A percentile compares a stretch with the other conserved stretches of the same genome.
phyloP scores from a whole-genome alignment of 1,140 invertebrate species.

The Lepidurus apus region DNA sequence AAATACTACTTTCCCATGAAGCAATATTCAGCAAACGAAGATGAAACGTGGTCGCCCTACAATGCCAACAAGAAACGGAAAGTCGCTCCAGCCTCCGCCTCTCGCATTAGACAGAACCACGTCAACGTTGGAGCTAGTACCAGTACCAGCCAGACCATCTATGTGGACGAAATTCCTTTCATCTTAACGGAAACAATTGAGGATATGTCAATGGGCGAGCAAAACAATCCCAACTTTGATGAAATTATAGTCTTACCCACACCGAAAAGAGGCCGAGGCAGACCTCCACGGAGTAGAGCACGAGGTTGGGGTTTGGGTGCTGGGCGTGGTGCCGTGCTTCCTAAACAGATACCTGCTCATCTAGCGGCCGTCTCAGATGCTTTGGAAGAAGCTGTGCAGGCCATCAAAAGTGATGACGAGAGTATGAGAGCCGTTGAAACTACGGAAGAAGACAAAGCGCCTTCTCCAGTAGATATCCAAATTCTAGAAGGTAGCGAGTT shows the following conservation, averaged over 20 bases:
- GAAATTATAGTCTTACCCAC: not conserved
- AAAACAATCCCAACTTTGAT: not conserved
- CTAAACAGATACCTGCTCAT: not conserved
- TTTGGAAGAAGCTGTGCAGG: not conserved
- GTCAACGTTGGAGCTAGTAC: not conserved
- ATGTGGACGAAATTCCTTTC: not conserved
- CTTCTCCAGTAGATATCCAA: not conserved
- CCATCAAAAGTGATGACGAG: not conserved
- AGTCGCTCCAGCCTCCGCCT: not conserved
- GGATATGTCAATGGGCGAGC: not conserved
- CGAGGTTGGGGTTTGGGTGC: not conserved
- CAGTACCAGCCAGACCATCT: constrained; percentile 5
- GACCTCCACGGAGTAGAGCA: not conserved
- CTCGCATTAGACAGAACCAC: not conserved
- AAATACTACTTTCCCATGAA: not conserved
- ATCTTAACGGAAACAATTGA: not conserved
- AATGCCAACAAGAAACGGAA: not conserved
- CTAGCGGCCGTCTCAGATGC: not conserved
- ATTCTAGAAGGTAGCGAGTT: not conserved
- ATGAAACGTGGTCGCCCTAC: constrained; percentile 2
- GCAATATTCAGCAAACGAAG: not conserved
- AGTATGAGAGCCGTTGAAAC: not conserved
- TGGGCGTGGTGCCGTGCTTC: not conserved
- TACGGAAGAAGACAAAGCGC: not conserved
- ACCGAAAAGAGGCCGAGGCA: not conserved